Conservation (phyloP, 2,113 vertebrate genomes). For the human region GRCh38 chr3:190735001-190735500, state of each 20-base stretch:
- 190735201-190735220: background rate
- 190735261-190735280: background rate
- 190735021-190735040: constrained; percentile 51
- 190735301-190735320: background rate
- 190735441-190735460: background rate
- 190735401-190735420: background rate
- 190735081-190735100: constrained; percentile 51
- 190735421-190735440: background rate
- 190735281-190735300: background rate
- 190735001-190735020: constrained; percentile 45
- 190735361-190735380: background rate
- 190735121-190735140: background rate
- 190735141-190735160: background rate
- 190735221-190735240: background rate
- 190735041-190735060: constrained; percentile 30
- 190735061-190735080: constrained; percentile 52
- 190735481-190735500: background rate
- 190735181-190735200: background rate
- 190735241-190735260: background rate
- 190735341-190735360: background rate
- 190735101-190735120: background rate
- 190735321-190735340: background rate
- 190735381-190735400: background rate
- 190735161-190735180: background rate
- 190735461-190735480: background rate